These are phyloP conservation scores for Chiloscyllium plagiosum DNA, from an alignment of 2,113 vertebrate species.

Conservation along the genomic window DNA sequence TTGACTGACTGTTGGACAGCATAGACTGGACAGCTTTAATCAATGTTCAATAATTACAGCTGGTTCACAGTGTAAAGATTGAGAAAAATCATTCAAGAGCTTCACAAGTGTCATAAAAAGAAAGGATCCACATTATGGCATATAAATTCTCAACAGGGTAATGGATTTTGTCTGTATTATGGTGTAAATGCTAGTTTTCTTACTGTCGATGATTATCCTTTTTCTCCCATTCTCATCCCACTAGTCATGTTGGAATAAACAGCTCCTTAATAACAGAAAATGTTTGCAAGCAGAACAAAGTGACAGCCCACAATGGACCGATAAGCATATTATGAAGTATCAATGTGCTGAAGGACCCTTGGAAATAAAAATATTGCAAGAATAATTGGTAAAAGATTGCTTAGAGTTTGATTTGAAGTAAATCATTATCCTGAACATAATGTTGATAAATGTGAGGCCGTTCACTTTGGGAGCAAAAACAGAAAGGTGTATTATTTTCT, in stretches of 20 bases:
- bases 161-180: background rate
- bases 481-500: too few relatives aligned
- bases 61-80: too few relatives aligned
- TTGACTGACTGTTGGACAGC: background rate
- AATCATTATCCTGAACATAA: background rate
- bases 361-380: background rate
- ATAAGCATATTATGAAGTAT: background rate
- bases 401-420: background rate
- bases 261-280: background rate
- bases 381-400: background rate
- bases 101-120: background rate
- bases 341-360: background rate
- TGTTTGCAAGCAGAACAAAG: background rate
- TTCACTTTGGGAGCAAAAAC: too few relatives aligned
- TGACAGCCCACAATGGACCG: background rate
- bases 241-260: background rate
- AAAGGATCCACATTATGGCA: background rate
- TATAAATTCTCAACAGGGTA: background rate
- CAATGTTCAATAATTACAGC: background rate
- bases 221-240: background rate
- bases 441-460: too few relatives aligned
- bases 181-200: background rate
- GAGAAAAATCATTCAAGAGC: background rate
- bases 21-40: background rate
- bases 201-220: background rate